Percentiles rank a stretch among this genome's conserved stretches.
Conservation (phyloP, 2,888 invertebrate genomes). For the Dione juno region DNA sequence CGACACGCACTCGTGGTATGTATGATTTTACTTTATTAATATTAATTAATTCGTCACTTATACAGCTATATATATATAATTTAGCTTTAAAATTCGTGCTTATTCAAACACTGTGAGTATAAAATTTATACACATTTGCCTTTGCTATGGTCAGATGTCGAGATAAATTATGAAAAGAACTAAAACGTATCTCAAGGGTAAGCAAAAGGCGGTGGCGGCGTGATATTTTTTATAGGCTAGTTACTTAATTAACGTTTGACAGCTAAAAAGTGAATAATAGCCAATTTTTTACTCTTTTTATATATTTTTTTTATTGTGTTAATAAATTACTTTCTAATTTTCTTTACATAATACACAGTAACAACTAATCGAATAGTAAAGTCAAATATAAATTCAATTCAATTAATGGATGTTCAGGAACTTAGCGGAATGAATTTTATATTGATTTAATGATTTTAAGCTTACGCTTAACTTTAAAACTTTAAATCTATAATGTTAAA, state of each 20-base stretch:
- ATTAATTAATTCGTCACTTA: not conserved
- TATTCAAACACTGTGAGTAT: too few species aligned
- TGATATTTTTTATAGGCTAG: not conserved
- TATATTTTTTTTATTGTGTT: not conserved
- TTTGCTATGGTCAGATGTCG: not conserved
- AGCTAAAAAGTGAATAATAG: too few species aligned
- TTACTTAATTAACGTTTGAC: not conserved
- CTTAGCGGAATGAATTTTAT: constrained; percentile 38
- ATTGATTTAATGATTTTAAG: not conserved
- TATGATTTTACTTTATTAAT: constrained; percentile 45
- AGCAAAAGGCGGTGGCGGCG: not conserved
- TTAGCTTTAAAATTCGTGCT: too few species aligned
- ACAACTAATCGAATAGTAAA: too few species aligned
- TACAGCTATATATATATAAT: too few species aligned
- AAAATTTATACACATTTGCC: too few species aligned
- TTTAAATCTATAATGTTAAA: not conserved
- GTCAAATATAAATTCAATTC: not conserved
- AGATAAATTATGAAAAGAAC: not conserved
- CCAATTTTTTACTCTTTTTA: too few species aligned
- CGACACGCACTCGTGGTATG: constrained; percentile 83
- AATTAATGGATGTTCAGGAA: constrained; percentile 32
- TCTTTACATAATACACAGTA: not conserved
- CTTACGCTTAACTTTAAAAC: not conserved
- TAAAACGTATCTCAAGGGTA: not conserved
- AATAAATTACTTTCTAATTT: not conserved